Evolutionary conservation across 2,113 vertebrate genomes (phyloP).

Genomic region (Neolamprologus caudopunctatus): DNA sequence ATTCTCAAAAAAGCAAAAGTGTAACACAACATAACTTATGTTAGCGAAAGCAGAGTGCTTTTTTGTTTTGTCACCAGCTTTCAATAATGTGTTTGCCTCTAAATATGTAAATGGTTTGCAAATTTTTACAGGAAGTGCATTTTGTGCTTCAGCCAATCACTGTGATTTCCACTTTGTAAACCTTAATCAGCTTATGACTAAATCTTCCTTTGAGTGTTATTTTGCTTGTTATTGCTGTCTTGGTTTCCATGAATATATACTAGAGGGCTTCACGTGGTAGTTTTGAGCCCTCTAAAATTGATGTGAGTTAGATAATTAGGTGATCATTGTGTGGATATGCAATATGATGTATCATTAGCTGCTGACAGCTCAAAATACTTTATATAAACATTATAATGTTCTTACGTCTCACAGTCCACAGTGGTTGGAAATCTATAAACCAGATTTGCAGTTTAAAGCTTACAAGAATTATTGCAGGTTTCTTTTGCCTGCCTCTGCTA

Average conservation of each 20-base stretch:
- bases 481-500: not conserved
- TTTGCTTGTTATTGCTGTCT: not conserved
- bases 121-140: not conserved
- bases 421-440: not conserved
- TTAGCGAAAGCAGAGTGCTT: not conserved
- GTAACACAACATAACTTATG: not conserved
- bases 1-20: not conserved
- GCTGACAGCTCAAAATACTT: not conserved
- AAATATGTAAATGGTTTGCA: not conserved
- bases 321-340: not conserved
- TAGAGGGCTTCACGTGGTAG: accelerated
- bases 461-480: not conserved
- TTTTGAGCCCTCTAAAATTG: not conserved
- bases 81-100: not conserved
- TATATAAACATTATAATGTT: not conserved
- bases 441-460: not conserved
- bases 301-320: not conserved
- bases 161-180: not conserved
- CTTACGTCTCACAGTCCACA: not conserved
- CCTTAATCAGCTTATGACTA: not conserved
- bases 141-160: conserved; percentile 12
- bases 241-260: not conserved
- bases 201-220: not conserved
- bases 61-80: not conserved
- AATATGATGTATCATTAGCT: not conserved